phyloP scores from a whole-genome alignment of 2,797 vertebrate species.

The Anolis apletophallus region DNA sequence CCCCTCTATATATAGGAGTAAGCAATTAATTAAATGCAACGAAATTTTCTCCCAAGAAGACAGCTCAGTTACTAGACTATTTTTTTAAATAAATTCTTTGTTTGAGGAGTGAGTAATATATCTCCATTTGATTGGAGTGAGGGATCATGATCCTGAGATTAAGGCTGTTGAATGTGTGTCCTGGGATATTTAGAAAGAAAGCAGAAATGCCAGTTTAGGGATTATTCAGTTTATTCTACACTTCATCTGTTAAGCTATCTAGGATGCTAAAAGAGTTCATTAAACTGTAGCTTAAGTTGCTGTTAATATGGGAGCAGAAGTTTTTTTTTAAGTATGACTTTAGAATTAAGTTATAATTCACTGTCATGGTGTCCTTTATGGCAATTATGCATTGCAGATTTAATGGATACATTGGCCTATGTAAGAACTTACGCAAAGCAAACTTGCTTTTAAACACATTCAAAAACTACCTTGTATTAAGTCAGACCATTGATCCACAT shows the following conservation, averaged over 20 bases:
- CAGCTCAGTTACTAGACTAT: neutral
- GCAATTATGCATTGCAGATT: neutral
- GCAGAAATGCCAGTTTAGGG: neutral
- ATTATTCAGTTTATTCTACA: neutral
- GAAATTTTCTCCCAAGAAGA: neutral
- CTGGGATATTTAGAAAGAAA: slow-evolving; percentile 19
- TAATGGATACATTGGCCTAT: neutral
- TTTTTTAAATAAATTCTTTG: neutral
- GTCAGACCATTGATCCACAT: neutral
- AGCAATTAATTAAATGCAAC: neutral
- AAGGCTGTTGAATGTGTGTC: slow-evolving; percentile 2
- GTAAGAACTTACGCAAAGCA: neutral
- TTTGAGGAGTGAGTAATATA: slow-evolving; percentile 2
- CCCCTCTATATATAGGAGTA: neutral
- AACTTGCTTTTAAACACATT: neutral
- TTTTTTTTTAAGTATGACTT: neutral
- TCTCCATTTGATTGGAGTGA: neutral
- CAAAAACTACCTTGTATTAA: neutral
- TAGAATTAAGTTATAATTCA: too few species aligned
- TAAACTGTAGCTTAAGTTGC: neutral
- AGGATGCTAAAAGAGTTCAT: neutral
- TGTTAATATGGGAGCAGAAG: neutral
- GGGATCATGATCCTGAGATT: neutral
- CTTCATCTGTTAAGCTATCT: neutral
- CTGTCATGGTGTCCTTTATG: neutral